Evolutionary conservation across 2,888 invertebrate species (phyloP).

Genomic region (Druceiella hillmani): DNA sequence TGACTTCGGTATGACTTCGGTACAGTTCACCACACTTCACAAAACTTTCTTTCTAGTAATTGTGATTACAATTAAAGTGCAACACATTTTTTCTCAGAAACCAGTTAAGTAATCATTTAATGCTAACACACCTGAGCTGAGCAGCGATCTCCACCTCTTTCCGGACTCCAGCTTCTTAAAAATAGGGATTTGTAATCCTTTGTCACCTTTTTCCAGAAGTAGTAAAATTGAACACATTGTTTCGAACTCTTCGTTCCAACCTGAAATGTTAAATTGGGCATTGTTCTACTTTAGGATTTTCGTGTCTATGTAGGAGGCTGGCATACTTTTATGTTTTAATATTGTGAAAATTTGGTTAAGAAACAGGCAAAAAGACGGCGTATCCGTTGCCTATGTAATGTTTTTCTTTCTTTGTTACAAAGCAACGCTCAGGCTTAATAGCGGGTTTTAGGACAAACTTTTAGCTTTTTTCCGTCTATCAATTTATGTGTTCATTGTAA

Average conservation of each 20-base stretch:
- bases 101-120: no score
- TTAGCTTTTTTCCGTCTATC: no score
- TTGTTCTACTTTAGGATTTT: no score
- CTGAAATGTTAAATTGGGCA: constrained; percentile 36
- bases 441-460: no score
- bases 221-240: constrained; percentile 97
- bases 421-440: background rate
- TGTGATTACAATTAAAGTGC: no score
- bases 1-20: no score
- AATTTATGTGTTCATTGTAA: no score
- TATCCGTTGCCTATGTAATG: background rate
- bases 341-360: background rate
- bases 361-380: background rate
- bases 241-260: constrained; percentile 80
- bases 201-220: constrained; percentile 98
- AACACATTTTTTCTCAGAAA: no score
- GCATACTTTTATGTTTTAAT: constrained; percentile 2
- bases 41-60: no score
- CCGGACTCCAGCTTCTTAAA: constrained; percentile 57
- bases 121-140: no score
- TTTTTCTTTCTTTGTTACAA: background rate
- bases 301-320: background rate
- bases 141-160: no score
- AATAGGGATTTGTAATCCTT: constrained; percentile 80
- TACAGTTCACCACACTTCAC: no score